Base-by-base conservation (phyloP, 1,140 invertebrate genomes). In the Pygmarrhopalites habei region DNA sequence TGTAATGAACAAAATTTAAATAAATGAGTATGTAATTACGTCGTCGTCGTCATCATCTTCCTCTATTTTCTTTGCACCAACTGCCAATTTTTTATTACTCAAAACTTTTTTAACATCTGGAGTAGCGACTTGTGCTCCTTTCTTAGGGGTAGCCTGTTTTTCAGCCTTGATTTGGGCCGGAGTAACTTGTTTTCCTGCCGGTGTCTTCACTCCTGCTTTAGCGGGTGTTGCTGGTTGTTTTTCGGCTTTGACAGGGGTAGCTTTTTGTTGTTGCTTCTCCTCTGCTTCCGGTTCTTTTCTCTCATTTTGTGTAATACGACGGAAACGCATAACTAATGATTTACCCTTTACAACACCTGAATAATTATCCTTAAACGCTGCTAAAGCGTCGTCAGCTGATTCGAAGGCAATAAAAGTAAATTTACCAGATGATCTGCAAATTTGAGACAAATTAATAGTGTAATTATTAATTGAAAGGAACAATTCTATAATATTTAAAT, bases 371-470 rank as follows among this genome's bases (percentile, higher is more conserved):
- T 68, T 64, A 43, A 61, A 65, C 1, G 58, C 53, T 2, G 39
- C 29, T 7, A 68, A 32, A 28, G 66, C 66, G 46, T 64, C 66
- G 2, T 51, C 53, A 2, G 53, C 30, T 7, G 58, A 55, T 14
- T 58, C 52, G 30, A 61, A 68, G 17, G 52, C 2, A 7, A 68
- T 29, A 39, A 68, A 68, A 25, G 62, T 25, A 35, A 64, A 68
- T 29, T 65, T 68, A 10, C 46, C 57, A 17, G 62, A 35, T 10
- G 51, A 32, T 21, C 55, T 58, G 28, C 19, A 17, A 12, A 58
- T 15, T 14, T 3, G 46, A 52, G 51, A 52, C 23, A 5, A 17
- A 58, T 12, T 12, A 55, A 10, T 5, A 55, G 21, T 12, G 5
- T 55, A 14, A 17, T 39, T 10, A 39, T 39, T 39, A 39, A 17